Conservation (phyloP, 2,888 invertebrate species). For the Frankliniella fusca region DNA sequence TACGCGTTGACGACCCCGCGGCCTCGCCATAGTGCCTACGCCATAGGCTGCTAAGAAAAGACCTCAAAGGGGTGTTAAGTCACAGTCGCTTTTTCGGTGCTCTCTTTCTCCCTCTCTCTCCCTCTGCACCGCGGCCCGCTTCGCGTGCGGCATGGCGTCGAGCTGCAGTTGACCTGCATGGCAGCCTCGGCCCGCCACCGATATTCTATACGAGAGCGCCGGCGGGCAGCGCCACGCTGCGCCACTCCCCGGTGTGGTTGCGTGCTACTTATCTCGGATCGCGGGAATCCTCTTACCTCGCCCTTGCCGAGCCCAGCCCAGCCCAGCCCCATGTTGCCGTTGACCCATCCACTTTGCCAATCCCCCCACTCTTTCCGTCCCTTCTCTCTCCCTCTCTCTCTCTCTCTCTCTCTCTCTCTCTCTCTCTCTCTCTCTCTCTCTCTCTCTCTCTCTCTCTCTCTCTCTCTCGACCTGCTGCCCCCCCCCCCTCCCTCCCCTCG, state of each 20-base stretch:
- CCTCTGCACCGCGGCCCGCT: too few relatives aligned
- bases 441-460: background rate
- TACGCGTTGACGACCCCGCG: too few relatives aligned
- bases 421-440: background rate
- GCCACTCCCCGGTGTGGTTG: background rate
- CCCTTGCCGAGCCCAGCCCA: background rate
- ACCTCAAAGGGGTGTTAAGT: too few relatives aligned
- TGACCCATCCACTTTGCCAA: background rate
- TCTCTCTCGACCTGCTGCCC: too few relatives aligned
- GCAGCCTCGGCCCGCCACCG: background rate
- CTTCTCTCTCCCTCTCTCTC: background rate
- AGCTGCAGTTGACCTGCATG: too few relatives aligned
- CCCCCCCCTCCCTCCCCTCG: too few relatives aligned
- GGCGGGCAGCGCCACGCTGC: background rate
- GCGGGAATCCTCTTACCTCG: constrained; percentile 5
- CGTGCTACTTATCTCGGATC: constrained; percentile 21
- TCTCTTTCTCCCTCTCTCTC: too few relatives aligned
- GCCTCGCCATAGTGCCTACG: too few relatives aligned
- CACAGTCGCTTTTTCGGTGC: too few relatives aligned
- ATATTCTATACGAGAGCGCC: constrained; percentile 10
- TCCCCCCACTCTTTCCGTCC: background rate
- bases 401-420: background rate
- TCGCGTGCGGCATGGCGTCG: too few relatives aligned
- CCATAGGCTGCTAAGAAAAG: too few relatives aligned
- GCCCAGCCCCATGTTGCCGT: background rate